A percentile compares a stretch with the other conserved stretches of the same genome.
These are phyloP conservation scores for Reticulitermes speratus DNA, from an alignment of 1,140 invertebrate species.

Conservation along the genomic window DNA sequence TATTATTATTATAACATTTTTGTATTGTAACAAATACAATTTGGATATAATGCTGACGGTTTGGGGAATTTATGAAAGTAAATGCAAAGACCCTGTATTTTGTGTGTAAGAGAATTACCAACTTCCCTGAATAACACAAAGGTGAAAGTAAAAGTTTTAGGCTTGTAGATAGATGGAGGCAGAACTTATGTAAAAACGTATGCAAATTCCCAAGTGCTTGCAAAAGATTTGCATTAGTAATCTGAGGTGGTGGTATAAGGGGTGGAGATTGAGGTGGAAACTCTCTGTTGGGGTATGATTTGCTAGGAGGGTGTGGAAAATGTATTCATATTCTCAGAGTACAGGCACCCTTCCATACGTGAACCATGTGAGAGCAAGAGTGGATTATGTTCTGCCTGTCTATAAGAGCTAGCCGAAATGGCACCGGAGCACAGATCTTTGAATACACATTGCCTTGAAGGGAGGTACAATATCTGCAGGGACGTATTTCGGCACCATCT, in stretches of 20 bases:
- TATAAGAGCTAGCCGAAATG: not conserved
- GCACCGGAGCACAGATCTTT: no score
- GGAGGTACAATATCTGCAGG: no score
- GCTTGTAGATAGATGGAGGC: not conserved
- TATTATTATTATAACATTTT: no score
- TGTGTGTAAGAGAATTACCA: not conserved
- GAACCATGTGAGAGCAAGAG: not conserved
- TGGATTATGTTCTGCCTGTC: not conserved
- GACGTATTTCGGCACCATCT: no score
- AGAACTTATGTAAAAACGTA: not conserved
- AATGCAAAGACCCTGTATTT: not conserved
- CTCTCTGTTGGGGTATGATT: not conserved
- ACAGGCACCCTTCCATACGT: conserved; percentile 3
- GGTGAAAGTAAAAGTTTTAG: not conserved
- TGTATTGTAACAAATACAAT: no score
- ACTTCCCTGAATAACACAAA: not conserved
- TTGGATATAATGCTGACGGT: no score
- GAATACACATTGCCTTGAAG: no score
- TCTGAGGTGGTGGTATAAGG: not conserved
- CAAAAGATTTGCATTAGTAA: conserved; percentile 3
- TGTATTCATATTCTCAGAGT: conserved; percentile 7
- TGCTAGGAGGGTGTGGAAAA: conserved; percentile 1
- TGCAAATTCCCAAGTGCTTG: conserved; percentile 15
- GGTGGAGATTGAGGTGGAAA: conserved; percentile 1
- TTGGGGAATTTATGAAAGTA: no score